Evolutionary conservation across 2,888 invertebrate species (phyloP), one percentile per base, ranked within the genome.

Genomic region (Nemoura dubitans): DNA sequence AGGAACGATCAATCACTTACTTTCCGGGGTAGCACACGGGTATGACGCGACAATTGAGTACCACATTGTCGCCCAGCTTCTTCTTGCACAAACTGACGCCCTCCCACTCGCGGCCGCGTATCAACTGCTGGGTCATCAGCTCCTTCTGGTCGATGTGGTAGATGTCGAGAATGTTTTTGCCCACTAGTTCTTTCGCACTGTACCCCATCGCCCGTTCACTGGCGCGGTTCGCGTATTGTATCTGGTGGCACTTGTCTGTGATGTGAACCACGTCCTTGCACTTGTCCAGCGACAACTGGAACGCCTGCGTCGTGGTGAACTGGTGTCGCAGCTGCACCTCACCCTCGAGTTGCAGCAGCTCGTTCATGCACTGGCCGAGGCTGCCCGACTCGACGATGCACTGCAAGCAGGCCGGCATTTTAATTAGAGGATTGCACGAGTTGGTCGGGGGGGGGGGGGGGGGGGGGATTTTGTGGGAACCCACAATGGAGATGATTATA

Each of bases 171-270:
- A 95, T 91, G 89, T 93, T 93, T 90, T 93, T 94, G 21, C 94
- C 95, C 28, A 94, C 89, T 42, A 95, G 91, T 88, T 95, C 95
- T 85, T 94, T 94, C 89, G 93, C 93, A 89, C 94, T 93, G 91
- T 94, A 95, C 77, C 98, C 97, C 88, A 98, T 93, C 89, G 96
- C 92, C 88, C 96, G 95, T 92, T 97, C 97, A 91, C 96, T 96
- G 28, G 97, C 95, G 90, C 96, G 95, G 92, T 98, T 98, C 89
- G 97, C 95, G 91, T 97, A 96, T 96, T 98, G 95, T 91, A 98
- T 95, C 91, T 95, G 94, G 90, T 96, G 96, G 90, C 95, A 94
- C 90, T 96, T 96, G 91, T 97, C 97, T 27, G 98, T 97, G 89
- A 98, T 94, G 89, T 98, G 96, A 26, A 98, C 95, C 89, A 97